Evolutionary conservation across 2,113 vertebrate genomes (phyloP).

Genomic region (Coptodon bakossiorum): DNA sequence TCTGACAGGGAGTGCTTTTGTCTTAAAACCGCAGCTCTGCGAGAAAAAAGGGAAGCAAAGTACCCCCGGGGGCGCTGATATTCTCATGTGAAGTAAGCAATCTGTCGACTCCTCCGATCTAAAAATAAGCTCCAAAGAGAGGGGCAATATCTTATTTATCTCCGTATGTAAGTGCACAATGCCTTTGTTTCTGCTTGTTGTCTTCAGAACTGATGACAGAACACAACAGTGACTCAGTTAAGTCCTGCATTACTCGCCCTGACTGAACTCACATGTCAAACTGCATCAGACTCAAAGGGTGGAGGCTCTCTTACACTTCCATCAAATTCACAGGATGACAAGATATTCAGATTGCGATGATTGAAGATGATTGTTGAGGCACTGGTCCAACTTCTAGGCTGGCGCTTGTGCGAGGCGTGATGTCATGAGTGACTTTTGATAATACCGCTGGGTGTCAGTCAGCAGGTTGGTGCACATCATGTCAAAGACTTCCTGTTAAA

Average conservation of each 20-base stretch:
- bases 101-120: conserved; percentile 33
- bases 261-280: background rate
- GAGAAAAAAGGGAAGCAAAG: background rate
- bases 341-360: background rate
- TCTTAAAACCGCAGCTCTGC: conserved; percentile 27
- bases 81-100: conserved; percentile 40
- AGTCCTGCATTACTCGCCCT: background rate
- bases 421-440: background rate
- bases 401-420: background rate
- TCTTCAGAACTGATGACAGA: conserved; percentile 19
- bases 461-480: background rate
- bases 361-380: conserved; percentile 2
- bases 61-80: background rate
- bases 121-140: conserved; percentile 50
- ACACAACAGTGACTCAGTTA: conserved; percentile 7
- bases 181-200: conserved; percentile 21
- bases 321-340: background rate
- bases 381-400: background rate
- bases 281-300: conserved; percentile 6
- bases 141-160: conserved; percentile 52
- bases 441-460: background rate
- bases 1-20: conserved; percentile 44
- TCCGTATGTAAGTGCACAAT: background rate
- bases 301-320: background rate
- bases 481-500: background rate